These are phyloP conservation scores for Prionace glauca DNA, from an alignment of 2,797 vertebrate genomes.

Conservation along the genomic window DNA sequence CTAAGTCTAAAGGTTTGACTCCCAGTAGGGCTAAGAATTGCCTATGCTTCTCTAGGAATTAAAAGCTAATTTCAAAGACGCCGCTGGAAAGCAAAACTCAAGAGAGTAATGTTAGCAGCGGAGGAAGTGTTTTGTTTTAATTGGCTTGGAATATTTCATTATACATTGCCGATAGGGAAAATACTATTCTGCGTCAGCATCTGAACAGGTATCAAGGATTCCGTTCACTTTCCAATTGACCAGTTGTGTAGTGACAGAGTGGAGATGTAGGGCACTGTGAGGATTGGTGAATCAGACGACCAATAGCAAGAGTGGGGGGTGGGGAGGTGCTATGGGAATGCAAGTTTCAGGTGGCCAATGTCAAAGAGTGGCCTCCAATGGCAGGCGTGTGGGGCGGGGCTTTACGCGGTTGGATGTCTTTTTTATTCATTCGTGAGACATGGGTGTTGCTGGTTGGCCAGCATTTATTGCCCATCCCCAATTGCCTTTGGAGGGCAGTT, in stretches of 20 bases:
- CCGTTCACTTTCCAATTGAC: background rate
- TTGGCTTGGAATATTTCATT: background rate
- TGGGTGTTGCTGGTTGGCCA: too few species aligned
- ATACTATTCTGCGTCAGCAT: background rate
- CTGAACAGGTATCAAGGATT: background rate
- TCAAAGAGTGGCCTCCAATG: background rate
- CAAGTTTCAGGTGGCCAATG: too few species aligned
- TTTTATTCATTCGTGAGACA: too few species aligned
- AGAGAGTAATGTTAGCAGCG: background rate
- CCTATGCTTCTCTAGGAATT: background rate
- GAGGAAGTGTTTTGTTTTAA: background rate
- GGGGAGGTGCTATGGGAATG: too few species aligned
- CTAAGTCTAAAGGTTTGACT: too few species aligned
- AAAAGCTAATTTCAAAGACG: background rate
- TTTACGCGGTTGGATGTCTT: background rate
- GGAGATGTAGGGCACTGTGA: background rate
- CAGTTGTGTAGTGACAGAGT: background rate
- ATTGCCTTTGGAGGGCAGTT: too few species aligned
- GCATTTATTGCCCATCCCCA: too few species aligned
- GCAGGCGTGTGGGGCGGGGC: background rate
- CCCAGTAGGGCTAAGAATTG: background rate
- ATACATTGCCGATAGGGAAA: background rate
- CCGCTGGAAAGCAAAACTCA: background rate
- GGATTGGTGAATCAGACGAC: background rate
- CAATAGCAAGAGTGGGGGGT: background rate